phyloP scores from a whole-genome alignment of 64 coral and sea anemone species.

The Pachyseris speciosa region DNA sequence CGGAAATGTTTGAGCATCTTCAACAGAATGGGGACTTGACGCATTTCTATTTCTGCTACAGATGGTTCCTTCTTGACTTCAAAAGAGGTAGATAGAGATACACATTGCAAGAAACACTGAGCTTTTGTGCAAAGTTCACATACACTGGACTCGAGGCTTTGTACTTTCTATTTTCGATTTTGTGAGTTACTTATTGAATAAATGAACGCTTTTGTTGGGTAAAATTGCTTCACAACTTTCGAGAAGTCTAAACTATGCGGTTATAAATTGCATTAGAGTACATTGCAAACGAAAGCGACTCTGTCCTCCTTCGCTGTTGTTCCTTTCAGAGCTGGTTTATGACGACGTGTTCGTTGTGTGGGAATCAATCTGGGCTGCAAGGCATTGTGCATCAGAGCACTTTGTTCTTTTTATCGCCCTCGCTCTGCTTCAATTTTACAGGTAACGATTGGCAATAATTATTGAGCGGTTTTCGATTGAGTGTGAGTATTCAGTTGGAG shows the following conservation, averaged over 20 bases:
- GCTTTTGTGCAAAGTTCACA: neutral
- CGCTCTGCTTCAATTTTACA: slow-evolving; percentile 94
- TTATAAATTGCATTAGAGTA: too few relatives aligned
- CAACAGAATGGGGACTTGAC: slow-evolving; percentile 95
- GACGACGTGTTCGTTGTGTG: slow-evolving; percentile 95
- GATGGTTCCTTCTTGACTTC: slow-evolving; percentile 99
- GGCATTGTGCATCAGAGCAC: slow-evolving; percentile 84
- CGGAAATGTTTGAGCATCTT: slow-evolving; percentile 97
- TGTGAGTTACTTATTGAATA: too few relatives aligned
- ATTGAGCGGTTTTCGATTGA: neutral
- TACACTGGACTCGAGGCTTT: too few relatives aligned
- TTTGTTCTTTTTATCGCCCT: slow-evolving; percentile 98
- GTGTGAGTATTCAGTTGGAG: too few relatives aligned
- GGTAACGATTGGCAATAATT: slow-evolving; percentile 10
- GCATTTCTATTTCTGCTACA: slow-evolving; percentile 99
- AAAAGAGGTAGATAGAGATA: slow-evolving; percentile 74
- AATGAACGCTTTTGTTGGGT: too few relatives aligned
- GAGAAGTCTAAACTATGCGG: too few relatives aligned
- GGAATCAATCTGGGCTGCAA: slow-evolving; percentile 96
- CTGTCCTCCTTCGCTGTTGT: neutral
- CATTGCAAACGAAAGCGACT: too few relatives aligned
- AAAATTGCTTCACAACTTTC: too few relatives aligned
- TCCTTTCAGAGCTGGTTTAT: slow-evolving; percentile 81
- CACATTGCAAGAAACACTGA: too few relatives aligned
- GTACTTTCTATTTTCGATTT: too few relatives aligned